These are phyloP conservation scores for Lepidurus apus DNA, from an alignment of 1,140 invertebrate genomes.

Conservation along the genomic window DNA sequence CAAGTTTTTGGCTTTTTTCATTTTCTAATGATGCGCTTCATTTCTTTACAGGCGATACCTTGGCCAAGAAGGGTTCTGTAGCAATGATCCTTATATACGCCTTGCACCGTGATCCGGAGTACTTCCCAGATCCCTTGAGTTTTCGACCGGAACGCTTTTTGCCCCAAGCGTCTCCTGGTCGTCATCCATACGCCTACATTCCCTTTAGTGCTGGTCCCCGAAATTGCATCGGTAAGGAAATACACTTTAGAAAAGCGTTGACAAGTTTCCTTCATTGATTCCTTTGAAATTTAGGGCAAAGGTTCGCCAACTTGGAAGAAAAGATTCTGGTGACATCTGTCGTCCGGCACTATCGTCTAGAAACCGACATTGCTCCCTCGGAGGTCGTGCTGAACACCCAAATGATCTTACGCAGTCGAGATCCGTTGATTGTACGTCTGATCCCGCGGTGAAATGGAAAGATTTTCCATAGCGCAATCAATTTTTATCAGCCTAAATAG, in stretches of 20 bases:
- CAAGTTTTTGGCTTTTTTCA: not conserved
- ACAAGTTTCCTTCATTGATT: too few species aligned
- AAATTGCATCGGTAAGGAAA: conserved; percentile 65
- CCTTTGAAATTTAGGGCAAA: not conserved
- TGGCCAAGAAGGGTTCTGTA: conserved; percentile 27
- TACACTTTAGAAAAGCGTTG: too few species aligned
- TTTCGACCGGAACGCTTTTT: conserved; percentile 73
- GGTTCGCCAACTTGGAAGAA: not conserved
- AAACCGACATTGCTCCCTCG: not conserved
- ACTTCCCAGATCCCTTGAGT: conserved; percentile 64
- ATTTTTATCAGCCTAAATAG: not conserved
- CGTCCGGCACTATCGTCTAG: not conserved
- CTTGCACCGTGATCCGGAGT: conserved; percentile 60
- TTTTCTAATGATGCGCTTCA: not conserved
- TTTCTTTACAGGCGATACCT: conserved; percentile 29
- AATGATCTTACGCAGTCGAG: not conserved
- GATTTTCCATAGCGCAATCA: too few species aligned
- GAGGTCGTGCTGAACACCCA: not conserved
- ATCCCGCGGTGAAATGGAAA: not conserved
- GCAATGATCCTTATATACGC: conserved; percentile 49
- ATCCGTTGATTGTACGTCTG: not conserved
- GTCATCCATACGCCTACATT: conserved; percentile 60
- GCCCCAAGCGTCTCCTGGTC: conserved; percentile 48
- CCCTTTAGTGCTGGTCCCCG: conserved; percentile 80
- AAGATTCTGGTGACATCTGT: not conserved